A percentile compares a stretch with the other conserved stretches of the same genome.
Conservation (phyloP, 2,888 invertebrate genomes). For the Platycheirus albimanus region DNA sequence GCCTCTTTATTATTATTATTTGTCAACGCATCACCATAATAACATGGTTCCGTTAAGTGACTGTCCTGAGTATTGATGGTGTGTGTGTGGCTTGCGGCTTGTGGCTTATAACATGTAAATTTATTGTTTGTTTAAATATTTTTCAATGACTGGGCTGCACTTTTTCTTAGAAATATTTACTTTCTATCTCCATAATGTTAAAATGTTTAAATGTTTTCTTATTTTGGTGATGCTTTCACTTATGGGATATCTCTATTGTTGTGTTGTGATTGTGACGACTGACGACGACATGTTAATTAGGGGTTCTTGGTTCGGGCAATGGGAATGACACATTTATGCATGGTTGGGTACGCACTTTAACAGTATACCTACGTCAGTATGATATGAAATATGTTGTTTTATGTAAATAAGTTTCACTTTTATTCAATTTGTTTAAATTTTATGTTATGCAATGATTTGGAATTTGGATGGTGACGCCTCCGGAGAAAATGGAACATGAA, state of each 20-base stretch:
- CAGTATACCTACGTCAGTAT: too few species aligned
- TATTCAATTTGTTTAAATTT: too few species aligned
- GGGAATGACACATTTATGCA: too few species aligned
- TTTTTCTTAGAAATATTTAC: conserved; percentile 6
- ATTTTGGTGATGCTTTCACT: conserved; percentile 35
- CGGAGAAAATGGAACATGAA: too few species aligned
- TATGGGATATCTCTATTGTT: background rate
- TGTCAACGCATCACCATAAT: conserved; percentile 49
- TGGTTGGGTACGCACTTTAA: conserved; percentile 1
- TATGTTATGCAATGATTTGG: too few species aligned
- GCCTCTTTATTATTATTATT: conserved; percentile 64
- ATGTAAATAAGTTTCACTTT: too few species aligned
- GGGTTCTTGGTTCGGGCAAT: conserved; percentile 4
- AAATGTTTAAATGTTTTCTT: background rate
- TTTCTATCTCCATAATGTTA: conserved; percentile 18
- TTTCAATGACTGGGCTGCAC: conserved; percentile 13
- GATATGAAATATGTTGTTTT: too few species aligned
- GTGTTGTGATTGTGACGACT: too few species aligned
- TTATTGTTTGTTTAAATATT: conserved; percentile 34
- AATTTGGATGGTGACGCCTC: too few species aligned
- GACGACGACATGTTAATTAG: conserved; percentile 20
- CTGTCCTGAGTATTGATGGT: conserved; percentile 3
- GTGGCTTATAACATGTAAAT: conserved; percentile 41
- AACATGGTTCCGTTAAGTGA: conserved; percentile 32
- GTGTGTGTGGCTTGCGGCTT: too few species aligned